A percentile compares a stretch with the other conserved stretches of the same genome.
phyloP scores from a whole-genome alignment of 2,888 invertebrate species.

The Entomobrya proxima region DNA sequence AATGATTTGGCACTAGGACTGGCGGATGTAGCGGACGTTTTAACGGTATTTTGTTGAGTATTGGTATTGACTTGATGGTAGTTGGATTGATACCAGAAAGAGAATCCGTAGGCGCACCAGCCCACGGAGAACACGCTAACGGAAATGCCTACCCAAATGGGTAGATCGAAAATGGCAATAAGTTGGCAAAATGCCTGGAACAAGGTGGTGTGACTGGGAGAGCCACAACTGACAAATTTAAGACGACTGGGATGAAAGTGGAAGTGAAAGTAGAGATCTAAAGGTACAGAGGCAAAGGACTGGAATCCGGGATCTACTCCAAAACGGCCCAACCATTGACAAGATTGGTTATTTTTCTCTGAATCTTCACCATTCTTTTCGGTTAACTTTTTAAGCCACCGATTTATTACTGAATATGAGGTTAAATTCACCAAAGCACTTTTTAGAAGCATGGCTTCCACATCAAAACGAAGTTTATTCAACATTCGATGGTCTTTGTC shows the following conservation, averaged over 20 bases:
- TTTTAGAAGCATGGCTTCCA: constrained; percentile 1
- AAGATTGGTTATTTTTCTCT: too few species aligned
- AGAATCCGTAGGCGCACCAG: background rate
- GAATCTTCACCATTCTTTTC: background rate
- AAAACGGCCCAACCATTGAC: background rate
- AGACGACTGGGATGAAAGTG: constrained; percentile 26
- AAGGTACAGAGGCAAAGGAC: background rate
- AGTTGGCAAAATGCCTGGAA: constrained; percentile 1
- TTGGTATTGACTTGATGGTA: background rate
- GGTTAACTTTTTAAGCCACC: background rate
- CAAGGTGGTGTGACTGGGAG: background rate
- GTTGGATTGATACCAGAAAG: background rate
- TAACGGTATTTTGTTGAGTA: too few species aligned
- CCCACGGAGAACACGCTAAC: background rate
- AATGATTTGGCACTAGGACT: background rate
- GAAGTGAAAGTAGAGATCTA: constrained; percentile 17
- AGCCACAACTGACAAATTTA: constrained; percentile 36
- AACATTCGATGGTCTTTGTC: background rate
- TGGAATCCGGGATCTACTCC: background rate
- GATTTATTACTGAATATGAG: background rate
- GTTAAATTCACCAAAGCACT: constrained; percentile 4
- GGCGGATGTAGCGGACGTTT: too few species aligned
- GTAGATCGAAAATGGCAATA: background rate
- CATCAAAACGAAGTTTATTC: background rate
- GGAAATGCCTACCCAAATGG: constrained; percentile 19